Evolutionary conservation across 2,888 invertebrate genomes (phyloP).

Genomic region (Pachycephus smyrnensis): DNA sequence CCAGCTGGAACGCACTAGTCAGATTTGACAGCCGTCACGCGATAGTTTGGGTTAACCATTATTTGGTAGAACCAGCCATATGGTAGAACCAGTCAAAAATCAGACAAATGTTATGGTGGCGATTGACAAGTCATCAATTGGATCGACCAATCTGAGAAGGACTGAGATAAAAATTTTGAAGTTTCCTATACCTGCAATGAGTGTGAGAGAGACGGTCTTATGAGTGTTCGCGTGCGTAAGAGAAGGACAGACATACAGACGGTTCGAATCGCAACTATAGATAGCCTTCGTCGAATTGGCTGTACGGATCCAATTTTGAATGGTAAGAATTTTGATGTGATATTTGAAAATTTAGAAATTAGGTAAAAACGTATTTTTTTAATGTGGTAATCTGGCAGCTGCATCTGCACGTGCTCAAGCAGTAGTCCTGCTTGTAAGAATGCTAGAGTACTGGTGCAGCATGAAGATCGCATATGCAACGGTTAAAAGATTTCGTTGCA

Average conservation of each 20-base stretch:
- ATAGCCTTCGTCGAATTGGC: neutral
- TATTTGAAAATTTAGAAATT: neutral
- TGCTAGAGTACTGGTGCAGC: neutral
- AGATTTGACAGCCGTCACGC: neutral
- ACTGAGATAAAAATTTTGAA: neutral
- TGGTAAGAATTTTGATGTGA: neutral
- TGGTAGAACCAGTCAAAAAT: neutral
- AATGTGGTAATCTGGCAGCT: neutral
- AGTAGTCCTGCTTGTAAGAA: neutral
- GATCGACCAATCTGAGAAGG: neutral
- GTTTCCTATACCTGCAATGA: neutral
- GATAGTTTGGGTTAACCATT: neutral
- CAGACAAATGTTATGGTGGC: neutral
- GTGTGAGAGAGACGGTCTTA: neutral
- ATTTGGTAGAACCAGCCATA: no score
- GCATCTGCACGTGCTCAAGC: neutral
- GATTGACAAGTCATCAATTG: neutral
- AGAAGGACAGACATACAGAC: neutral
- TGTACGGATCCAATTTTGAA: neutral
- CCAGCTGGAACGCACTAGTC: no score
- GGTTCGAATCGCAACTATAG: neutral
- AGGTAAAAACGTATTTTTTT: neutral
- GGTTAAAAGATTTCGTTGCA: conserved; percentile 59
- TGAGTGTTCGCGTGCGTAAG: neutral
- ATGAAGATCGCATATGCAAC: conserved; percentile 23